Evolutionary conservation across 2,113 vertebrate species (phyloP), one percentile per base, ranked within the genome.

Genomic region (Panthera leo): DNA sequence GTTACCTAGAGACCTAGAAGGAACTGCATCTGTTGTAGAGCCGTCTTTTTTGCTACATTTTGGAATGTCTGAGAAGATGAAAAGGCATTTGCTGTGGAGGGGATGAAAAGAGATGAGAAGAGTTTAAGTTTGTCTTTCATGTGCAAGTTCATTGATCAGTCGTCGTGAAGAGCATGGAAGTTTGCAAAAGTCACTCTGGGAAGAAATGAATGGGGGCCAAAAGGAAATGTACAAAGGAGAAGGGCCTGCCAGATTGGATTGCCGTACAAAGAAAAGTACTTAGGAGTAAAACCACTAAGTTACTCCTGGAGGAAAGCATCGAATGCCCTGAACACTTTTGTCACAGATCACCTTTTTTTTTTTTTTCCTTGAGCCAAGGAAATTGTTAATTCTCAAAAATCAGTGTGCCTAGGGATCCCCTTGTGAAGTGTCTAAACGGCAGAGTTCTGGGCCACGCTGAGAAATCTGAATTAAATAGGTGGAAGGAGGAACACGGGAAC

Each of bases 1-100:
- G 99, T 99, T 98, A 99, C 98, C 99, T 98, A 98, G 98, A 99
- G 99, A 99, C 98, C 97, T 95, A 85, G 98, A 86, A 98, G 97
- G 97, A 98, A 98, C 97, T 97, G 97, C 98, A 97, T 98, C 98
- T 98, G 98, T 97, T 98, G 97, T 97, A 97, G 95, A 98, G 97
- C 97, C 76, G 87, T 2, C 91, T 98, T 98, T 92, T 98, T 97
- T 98, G 89, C 98, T 96, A 55, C 78, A 91, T 98, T 98, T 98
- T 98, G 96, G 95, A 97, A 96, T 97, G 95, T 97, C 86, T 98
- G 98, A 96, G 97, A 91, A 98, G 98, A 97, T 94, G 78, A 98
- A 98, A 98, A 97, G 34, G 97, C 95, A 95, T 97, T 93, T 95
- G 96, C 97, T 93, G 76, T 89, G 88, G 45, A 61, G 36, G 63